Evolutionary conservation across 2,888 invertebrate genomes (phyloP).

Genomic region (Exephanes ischioxanthus): DNA sequence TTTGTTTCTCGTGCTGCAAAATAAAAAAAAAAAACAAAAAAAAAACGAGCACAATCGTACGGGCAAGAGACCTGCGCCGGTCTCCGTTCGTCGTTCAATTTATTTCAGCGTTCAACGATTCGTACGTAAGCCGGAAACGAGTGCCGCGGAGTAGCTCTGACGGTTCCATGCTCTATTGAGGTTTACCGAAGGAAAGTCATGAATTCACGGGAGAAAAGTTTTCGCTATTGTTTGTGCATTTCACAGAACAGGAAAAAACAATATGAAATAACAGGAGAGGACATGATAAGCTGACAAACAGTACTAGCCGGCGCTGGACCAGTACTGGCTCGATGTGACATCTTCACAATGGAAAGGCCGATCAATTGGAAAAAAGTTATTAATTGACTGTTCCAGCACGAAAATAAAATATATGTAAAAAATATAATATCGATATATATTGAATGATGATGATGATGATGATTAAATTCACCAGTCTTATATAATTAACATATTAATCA

Average conservation of each 20-base stretch:
- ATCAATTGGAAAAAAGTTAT: background rate
- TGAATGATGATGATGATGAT: too few relatives aligned
- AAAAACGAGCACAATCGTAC: background rate
- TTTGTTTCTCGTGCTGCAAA: slow-evolving; percentile 18
- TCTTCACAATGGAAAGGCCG: background rate
- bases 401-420: background rate
- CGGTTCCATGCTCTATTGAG: background rate
- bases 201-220: background rate
- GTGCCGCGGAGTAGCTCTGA: background rate
- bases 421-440: background rate
- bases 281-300: background rate
- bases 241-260: background rate
- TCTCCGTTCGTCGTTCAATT: slow-evolving; percentile 3
- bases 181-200: background rate
- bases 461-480: background rate
- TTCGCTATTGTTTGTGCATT: background rate
- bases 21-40: slow-evolving; percentile 5
- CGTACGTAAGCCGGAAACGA: slow-evolving; percentile 50
- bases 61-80: background rate
- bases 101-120: slow-evolving; percentile 32
- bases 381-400: background rate
- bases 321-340: too few relatives aligned
- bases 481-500: too few relatives aligned
- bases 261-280: background rate
- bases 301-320: too few relatives aligned